Evolutionary conservation across 2,797 vertebrate species (phyloP).

Genomic region (Semaprochilodus insignis): DNA sequence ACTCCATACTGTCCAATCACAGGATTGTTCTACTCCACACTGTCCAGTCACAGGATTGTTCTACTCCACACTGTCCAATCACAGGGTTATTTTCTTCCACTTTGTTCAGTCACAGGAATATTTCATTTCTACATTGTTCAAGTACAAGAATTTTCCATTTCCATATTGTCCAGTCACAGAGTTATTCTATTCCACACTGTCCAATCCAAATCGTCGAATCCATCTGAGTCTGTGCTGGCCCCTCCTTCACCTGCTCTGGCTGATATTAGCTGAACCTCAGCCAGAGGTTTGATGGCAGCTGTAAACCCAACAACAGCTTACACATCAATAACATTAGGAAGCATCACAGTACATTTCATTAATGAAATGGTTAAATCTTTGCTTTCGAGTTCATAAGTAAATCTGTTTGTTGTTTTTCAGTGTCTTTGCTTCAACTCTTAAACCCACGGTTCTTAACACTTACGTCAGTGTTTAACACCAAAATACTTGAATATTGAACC

Average conservation of each 20-base stretch:
- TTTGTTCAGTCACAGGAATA: conserved; percentile 35
- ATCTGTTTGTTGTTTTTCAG: background rate
- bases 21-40: conserved; percentile 41
- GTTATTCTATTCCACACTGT: conserved; percentile 61
- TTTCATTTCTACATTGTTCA: conserved; percentile 31
- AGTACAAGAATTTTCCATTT: background rate
- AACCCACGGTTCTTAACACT: too few species aligned
- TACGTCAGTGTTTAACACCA: too few species aligned
- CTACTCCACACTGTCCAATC: background rate
- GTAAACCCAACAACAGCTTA: conserved; percentile 46
- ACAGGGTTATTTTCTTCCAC: conserved; percentile 31
- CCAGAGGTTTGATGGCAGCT: conserved; percentile 50
- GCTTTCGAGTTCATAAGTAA: background rate
- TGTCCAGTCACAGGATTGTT: conserved; percentile 12
- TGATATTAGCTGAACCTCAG: conserved; percentile 56
- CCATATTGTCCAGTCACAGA: conserved; percentile 32
- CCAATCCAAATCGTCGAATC: conserved; percentile 60
- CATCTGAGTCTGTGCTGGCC: conserved; percentile 58
- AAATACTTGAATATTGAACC: too few species aligned
- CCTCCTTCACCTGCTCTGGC: conserved; percentile 53
- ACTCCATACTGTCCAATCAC: conserved; percentile 45
- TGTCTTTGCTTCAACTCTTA: background rate
- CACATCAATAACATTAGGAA: conserved; percentile 18
- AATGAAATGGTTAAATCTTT: background rate
- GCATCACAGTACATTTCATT: background rate